Base-by-base conservation (phyloP, 2,888 invertebrate genomes). In the Idaea straminata region DNA sequence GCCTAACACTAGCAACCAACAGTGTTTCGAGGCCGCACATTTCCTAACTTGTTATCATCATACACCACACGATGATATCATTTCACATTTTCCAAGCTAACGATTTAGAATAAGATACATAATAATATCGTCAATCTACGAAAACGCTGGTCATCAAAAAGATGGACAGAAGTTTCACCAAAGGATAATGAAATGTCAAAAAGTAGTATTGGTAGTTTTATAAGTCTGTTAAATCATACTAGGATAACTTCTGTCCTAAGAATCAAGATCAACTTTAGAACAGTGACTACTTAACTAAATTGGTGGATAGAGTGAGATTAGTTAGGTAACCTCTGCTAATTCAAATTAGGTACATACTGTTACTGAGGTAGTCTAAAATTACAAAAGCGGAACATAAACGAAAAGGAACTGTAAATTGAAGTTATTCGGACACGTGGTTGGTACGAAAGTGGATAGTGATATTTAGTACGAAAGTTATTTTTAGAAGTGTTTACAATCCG, bases 381-480 rank as follows among this genome's bases (percentile, higher is more conserved):
- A 63, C 71, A 69, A 66, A 70, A 71, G 68, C 69, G 67, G 72
- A 66, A 67, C 69, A 63, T 64, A 15, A 58, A 63, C 59, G 63
- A 60, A 36, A 15, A 61, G 69, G 63, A 62, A 64, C 61, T 34
- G 65, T 47, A 47, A 47, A 13, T 47, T 47, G 47, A 47, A 47
- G 47, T 13, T 47, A 47, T 47, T 47, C 47, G 47, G 61, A 66
- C 70, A 69, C 69, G 59, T 66, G 62, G 63, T 69, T 62, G 62
- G 65, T 68, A 77, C 77, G 72, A 77, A 77, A 79, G 75, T 75
- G 77, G 71, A 73, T 69, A 74, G 74, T 80, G 78, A 77, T 81
- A 81, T 81, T 83, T 82, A 79, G 78, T 79, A 74, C 77, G 74
- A 64, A 70, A 64, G 77, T 78, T 86, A 86, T 85, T 83, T 80